Base-by-base conservation (phyloP, 2,888 invertebrate species). In the Melanostoma mellinum region DNA sequence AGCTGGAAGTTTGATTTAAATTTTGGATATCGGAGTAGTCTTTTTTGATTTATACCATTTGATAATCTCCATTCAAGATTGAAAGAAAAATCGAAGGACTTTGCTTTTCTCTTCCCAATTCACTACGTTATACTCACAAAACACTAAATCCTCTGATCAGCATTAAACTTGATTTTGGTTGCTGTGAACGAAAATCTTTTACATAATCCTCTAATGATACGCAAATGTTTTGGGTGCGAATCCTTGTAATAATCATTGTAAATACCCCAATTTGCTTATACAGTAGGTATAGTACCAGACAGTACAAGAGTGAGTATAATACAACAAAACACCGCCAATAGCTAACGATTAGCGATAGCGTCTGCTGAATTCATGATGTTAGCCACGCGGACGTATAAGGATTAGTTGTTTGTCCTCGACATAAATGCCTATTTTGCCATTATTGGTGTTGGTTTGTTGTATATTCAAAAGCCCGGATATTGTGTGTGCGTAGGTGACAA, bases 281-380 rank as follows among this genome's bases (percentile, higher is more conserved):
- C 35, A 35, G 38, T 35, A 8, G 9, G 44, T 40, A 58, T 42
- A 9, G 46, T 33, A 33, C 52, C 48, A 20, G 40, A 8, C 20
- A 36, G n/a, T 2, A 4, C 5, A 58, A 35, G 46, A 63, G 44
- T 9, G 30, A 38, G 36, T 46, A 61, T 36, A 20, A 61, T 61
- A 35, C 30, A 6, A 36, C 5, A 30, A 36, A 63, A 48, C 65
- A 72, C 48, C 72, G 67, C 36, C 67, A 72, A 67, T 56, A 76
- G 67, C 81, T 67, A 68, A 72, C 55, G 67, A 81, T 81, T 76
- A 76, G 76, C 50, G 60, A 76, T 76, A 76, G 76, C 50, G 60
- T 60, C 71, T 60, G 65, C 42, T 80, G 76, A 76, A 81, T 71
- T 80, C 53, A 46, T 76, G 63, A 65, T 67, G 46, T n/a, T n/a